phyloP scores from a whole-genome alignment of 2,797 vertebrate species.

The Cuculus canorus region DNA sequence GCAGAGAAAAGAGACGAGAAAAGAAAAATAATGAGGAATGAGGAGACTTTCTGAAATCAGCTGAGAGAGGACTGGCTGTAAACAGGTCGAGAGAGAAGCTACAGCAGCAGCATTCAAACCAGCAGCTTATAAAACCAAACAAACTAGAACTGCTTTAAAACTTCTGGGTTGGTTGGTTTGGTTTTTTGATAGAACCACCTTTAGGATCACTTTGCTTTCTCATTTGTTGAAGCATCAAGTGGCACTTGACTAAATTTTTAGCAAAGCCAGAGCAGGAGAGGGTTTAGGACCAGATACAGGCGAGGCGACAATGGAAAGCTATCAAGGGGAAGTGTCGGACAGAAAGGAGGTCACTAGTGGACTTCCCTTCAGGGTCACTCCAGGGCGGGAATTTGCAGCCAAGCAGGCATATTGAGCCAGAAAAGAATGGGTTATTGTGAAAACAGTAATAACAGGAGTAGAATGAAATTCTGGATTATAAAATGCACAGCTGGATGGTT shows the following conservation, averaged over 20 bases:
- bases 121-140: background rate
- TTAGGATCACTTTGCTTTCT: background rate
- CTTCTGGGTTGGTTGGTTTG: background rate
- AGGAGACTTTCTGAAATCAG: background rate
- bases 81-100: background rate
- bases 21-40: background rate
- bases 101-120: background rate
- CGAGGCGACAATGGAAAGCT: background rate
- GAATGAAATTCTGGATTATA: conserved; percentile 47
- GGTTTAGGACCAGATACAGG: background rate
- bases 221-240: background rate
- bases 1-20: background rate
- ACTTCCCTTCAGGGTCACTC: conserved; percentile 2
- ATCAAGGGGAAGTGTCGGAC: background rate
- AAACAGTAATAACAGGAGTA: conserved; percentile 9
- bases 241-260: background rate
- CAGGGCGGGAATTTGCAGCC: conserved; percentile 7
- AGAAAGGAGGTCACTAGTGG: background rate
- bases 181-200: background rate
- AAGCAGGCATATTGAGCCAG: background rate
- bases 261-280: background rate
- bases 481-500: conserved; percentile 53
- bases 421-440: background rate
- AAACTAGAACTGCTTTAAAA: background rate
- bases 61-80: background rate